These are phyloP conservation scores for Lasioglossum oenotherae DNA, from an alignment of 2,888 invertebrate genomes.

Conservation along the genomic window DNA sequence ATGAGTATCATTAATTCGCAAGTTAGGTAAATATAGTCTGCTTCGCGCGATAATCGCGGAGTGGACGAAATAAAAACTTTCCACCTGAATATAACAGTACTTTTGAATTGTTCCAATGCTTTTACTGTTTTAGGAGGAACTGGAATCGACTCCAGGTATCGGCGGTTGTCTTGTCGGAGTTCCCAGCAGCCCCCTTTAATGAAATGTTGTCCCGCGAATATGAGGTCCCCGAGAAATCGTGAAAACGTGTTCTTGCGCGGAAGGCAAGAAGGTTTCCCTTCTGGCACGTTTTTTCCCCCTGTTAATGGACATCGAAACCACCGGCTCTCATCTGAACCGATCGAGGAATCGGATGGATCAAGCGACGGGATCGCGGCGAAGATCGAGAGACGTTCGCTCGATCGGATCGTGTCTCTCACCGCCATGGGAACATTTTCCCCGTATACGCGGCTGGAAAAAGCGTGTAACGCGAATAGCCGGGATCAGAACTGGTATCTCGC, in stretches of 20 bases:
- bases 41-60: not conserved
- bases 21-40: not conserved
- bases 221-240: slow-evolving; percentile 21
- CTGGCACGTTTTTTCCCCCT: slow-evolving; percentile 41
- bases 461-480: slow-evolving; percentile 50
- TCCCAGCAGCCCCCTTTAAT: slow-evolving; percentile 8
- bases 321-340: slow-evolving; percentile 54
- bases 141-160: not conserved
- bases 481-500: slow-evolving; percentile 57
- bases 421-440: slow-evolving; percentile 46
- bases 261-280: slow-evolving; percentile 13
- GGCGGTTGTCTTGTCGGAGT: not conserved
- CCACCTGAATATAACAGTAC: no score
- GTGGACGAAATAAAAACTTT: not conserved
- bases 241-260: slow-evolving; percentile 25
- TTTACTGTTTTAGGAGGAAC: not conserved
- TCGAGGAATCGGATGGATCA: slow-evolving; percentile 70
- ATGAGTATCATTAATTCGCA: not conserved
- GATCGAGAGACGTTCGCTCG: slow-evolving; percentile 34
- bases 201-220: slow-evolving; percentile 29
- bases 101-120: no score
- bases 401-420: slow-evolving; percentile 20
- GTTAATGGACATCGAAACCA: slow-evolving; percentile 50
- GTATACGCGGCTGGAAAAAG: slow-evolving; percentile 54
- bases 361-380: slow-evolving; percentile 25